phyloP scores from a whole-genome alignment of 2,113 vertebrate genomes.

The Gadus macrocephalus region DNA sequence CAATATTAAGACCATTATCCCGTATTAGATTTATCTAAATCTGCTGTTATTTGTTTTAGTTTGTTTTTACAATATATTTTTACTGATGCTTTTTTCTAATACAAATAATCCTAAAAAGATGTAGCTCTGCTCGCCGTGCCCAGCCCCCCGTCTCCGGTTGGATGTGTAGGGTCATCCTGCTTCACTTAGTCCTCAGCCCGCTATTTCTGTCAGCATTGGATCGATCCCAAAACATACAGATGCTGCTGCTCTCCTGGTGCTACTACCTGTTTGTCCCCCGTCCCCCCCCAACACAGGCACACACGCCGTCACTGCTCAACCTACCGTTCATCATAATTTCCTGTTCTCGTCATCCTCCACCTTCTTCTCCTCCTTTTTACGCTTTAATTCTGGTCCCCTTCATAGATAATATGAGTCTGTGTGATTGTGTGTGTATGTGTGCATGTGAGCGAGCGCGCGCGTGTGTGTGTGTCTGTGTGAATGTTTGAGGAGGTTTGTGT shows the following conservation, averaged over 20 bases:
- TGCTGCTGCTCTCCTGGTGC: background rate
- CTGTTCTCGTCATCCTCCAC: background rate
- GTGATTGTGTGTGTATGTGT: constrained; percentile 6
- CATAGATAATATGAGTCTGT: background rate
- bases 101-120: no score
- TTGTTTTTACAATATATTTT: no score
- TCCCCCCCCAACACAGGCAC: background rate
- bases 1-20: no score
- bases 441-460: constrained; percentile 14
- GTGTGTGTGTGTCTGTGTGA: constrained; percentile 23
- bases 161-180: background rate
- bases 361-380: background rate
- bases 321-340: background rate
- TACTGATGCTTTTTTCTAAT: no score
- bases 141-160: no score
- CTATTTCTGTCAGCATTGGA: background rate
- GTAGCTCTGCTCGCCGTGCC: no score
- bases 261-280: background rate
- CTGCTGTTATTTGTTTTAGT: no score
- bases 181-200: background rate
- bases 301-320: background rate
- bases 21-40: no score
- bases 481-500: background rate
- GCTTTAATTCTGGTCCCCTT: background rate
- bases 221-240: background rate